These are phyloP conservation scores for Marcusenius ussheri DNA, from an alignment of 2,113 vertebrate genomes.

Conservation along the genomic window DNA sequence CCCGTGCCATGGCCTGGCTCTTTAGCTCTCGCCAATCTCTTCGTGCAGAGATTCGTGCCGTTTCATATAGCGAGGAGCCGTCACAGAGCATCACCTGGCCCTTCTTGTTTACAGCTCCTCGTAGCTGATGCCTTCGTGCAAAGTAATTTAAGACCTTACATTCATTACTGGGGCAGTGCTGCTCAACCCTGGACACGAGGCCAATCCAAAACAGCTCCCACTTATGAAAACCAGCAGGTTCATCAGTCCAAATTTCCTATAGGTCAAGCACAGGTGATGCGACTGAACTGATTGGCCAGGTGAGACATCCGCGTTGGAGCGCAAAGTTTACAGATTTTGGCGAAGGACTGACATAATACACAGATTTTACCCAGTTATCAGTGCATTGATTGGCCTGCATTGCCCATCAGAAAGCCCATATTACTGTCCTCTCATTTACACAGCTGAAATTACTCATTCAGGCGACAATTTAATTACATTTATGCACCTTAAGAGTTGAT, in stretches of 20 bases:
- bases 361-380: background rate
- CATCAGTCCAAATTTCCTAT: too few relatives aligned
- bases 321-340: background rate
- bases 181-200: too few relatives aligned
- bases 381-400: background rate
- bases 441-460: background rate
- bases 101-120: background rate
- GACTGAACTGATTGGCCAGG: too few relatives aligned
- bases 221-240: too few relatives aligned
- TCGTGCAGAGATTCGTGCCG: background rate
- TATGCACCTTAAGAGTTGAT: background rate
- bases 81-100: background rate
- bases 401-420: background rate
- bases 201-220: too few relatives aligned
- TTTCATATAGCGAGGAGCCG: background rate
- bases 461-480: background rate
- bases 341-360: background rate
- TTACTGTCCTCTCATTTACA: background rate
- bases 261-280: too few relatives aligned
- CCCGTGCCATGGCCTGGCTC: background rate
- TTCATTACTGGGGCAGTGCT: too few relatives aligned
- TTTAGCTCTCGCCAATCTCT: background rate
- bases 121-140: background rate
- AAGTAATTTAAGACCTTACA: background rate
- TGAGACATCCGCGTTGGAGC: too few relatives aligned